Percentiles rank a stretch among this genome's conserved stretches.
These are phyloP conservation scores for Sinosuthora webbiana DNA, from an alignment of 2,113 vertebrate genomes.

Conservation along the genomic window DNA sequence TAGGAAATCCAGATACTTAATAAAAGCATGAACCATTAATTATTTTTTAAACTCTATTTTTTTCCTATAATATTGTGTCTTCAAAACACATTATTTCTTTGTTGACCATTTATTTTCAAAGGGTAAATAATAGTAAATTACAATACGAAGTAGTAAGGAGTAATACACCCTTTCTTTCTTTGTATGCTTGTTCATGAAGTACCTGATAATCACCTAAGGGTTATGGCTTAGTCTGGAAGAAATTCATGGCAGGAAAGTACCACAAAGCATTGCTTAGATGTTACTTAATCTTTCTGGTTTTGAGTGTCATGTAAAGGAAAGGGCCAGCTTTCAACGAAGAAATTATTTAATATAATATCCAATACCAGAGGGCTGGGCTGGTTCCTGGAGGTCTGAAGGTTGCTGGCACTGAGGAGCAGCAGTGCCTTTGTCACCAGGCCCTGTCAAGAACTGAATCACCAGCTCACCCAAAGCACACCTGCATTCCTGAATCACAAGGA, in stretches of 20 bases:
- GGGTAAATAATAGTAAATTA: background rate
- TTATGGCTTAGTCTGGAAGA: background rate
- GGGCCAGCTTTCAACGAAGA: background rate
- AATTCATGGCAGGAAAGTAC: background rate
- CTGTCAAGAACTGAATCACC: background rate
- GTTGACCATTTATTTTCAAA: background rate
- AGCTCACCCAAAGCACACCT: background rate
- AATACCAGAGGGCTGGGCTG: background rate
- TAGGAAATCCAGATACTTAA: constrained; percentile 52
- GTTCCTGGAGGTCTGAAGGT: background rate
- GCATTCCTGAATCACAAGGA: background rate
- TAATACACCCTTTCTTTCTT: background rate
- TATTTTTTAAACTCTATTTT: background rate
- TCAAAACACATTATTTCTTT: background rate
- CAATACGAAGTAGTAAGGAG: background rate
- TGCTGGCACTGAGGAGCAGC: background rate
- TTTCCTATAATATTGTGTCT: background rate
- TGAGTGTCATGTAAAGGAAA: background rate
- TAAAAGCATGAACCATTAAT: background rate
- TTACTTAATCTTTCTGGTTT: background rate
- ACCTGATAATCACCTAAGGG: background rate
- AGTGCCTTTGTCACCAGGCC: background rate
- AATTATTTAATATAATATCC: background rate
- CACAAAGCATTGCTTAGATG: background rate
- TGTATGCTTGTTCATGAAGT: background rate